These are phyloP conservation scores for Villa cingulata DNA, from an alignment of 2,888 invertebrate genomes.

Conservation along the genomic window DNA sequence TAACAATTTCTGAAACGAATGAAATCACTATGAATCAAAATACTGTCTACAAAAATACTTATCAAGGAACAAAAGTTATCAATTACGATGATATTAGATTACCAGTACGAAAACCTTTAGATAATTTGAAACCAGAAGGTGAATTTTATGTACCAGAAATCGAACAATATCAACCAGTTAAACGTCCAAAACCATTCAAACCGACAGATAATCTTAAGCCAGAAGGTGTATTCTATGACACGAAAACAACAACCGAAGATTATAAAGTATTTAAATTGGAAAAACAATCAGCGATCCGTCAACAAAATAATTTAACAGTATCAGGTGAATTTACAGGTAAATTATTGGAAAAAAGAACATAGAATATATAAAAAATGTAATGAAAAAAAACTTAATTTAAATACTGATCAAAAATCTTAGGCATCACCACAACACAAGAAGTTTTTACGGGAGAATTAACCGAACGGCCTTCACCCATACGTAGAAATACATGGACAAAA, in stretches of 20 bases:
- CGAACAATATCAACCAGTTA: constrained; percentile 40
- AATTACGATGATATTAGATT: constrained; percentile 24
- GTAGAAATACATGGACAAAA: constrained; percentile 66
- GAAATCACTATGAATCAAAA: constrained; percentile 17
- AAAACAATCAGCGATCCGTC: constrained; percentile 38
- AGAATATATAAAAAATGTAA: too few species aligned
- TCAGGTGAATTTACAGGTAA: constrained; percentile 56
- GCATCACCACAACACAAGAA: constrained; percentile 52
- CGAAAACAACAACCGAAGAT: constrained; percentile 37
- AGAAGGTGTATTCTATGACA: constrained; percentile 40
- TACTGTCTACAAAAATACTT: constrained; percentile 32
- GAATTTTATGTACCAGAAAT: constrained; percentile 37
- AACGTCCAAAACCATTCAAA: constrained; percentile 37
- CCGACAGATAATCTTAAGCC: constrained; percentile 43
- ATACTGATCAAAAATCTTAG: too few species aligned
- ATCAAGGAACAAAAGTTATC: constrained; percentile 17
- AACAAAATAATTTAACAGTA: constrained; percentile 47
- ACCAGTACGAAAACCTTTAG: constrained; percentile 40
- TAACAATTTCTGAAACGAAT: constrained; percentile 5
- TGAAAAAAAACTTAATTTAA: too few species aligned
- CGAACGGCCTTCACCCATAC: constrained; percentile 48
- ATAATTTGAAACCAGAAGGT: constrained; percentile 49
- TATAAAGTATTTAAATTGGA: constrained; percentile 4
- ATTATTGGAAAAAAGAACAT: constrained; percentile 1
- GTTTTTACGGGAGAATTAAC: constrained; percentile 56